Evolutionary conservation across 30 jellyfish, hydroid and myxozoan species (phyloP).

Genomic region (Hydractinia echinata): DNA sequence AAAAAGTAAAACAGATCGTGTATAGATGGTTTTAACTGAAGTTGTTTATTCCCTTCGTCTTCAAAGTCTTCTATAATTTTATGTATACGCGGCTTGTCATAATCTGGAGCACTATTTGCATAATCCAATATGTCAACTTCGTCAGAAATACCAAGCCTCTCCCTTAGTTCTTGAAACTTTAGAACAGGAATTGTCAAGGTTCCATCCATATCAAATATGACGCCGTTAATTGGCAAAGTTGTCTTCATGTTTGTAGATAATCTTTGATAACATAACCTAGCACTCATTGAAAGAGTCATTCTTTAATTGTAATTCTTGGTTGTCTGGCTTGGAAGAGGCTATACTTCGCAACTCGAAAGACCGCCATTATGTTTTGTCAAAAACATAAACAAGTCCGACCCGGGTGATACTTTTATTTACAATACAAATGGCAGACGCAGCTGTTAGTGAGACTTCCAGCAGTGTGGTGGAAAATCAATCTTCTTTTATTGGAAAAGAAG

Average conservation of each 20-base stretch:
- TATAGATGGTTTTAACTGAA: constrained; percentile 64
- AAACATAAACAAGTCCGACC: too few relatives aligned
- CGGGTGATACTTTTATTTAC: not conserved
- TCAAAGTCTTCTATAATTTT: constrained; percentile 65
- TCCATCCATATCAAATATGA: constrained; percentile 95
- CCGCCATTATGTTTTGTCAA: too few relatives aligned
- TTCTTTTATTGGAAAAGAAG: not conserved
- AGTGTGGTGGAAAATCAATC: not conserved
- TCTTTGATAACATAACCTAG: not conserved
- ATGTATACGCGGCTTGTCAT: constrained; percentile 42
- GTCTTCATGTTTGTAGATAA: not conserved
- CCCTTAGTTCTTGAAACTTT: constrained; percentile 49
- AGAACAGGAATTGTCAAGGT: constrained; percentile 88
- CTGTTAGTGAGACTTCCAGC: not conserved
- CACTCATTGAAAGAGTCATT: too few relatives aligned
- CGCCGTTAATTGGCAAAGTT: constrained; percentile 35
- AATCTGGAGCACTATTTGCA: constrained; percentile 45
- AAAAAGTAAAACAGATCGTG: constrained; percentile 42
- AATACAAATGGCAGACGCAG: not conserved
- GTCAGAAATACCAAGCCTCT: constrained; percentile 37
- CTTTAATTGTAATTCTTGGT: too few relatives aligned
- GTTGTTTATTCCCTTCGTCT: constrained; percentile 60
- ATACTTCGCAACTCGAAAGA: too few relatives aligned
- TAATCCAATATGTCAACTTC: constrained; percentile 55
- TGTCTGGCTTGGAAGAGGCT: too few relatives aligned